A percentile compares a stretch with the other conserved stretches of the same genome.
Conservation (phyloP, 1,140 invertebrate species). For the Belonocnema kinseyi region DNA sequence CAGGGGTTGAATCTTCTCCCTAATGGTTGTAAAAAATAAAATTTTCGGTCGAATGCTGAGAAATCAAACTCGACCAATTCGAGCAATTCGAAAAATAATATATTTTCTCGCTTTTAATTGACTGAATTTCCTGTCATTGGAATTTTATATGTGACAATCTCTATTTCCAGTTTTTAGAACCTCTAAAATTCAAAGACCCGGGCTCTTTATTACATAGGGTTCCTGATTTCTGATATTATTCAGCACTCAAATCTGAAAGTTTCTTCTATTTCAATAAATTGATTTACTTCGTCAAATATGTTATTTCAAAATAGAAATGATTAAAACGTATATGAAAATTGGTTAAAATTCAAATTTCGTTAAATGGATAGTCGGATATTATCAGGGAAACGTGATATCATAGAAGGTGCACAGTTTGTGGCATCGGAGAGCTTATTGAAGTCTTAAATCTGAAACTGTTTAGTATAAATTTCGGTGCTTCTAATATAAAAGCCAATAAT, state of each 20-base stretch:
- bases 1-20: constrained; percentile 1
- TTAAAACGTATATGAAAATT: no score
- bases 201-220: no score
- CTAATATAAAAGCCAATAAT: constrained; percentile 3
- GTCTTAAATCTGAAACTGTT: background rate
- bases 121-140: background rate
- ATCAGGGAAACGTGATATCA: no score
- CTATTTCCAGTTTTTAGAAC: background rate
- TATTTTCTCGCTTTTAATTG: background rate
- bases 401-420: background rate
- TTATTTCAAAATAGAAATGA: no score
- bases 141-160: background rate
- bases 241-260: no score
- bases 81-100: background rate
- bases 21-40: background rate
- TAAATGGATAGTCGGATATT: no score
- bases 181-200: no score
- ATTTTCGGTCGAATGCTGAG: constrained; percentile 18
- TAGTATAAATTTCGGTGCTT: background rate
- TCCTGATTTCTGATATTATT: no score
- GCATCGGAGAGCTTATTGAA: background rate
- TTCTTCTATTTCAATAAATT: no score
- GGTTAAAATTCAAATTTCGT: no score
- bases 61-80: constrained; percentile 22
- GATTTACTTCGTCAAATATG: no score